phyloP scores from a whole-genome alignment of 2,888 invertebrate species.

The Cyaniris semiargus region DNA sequence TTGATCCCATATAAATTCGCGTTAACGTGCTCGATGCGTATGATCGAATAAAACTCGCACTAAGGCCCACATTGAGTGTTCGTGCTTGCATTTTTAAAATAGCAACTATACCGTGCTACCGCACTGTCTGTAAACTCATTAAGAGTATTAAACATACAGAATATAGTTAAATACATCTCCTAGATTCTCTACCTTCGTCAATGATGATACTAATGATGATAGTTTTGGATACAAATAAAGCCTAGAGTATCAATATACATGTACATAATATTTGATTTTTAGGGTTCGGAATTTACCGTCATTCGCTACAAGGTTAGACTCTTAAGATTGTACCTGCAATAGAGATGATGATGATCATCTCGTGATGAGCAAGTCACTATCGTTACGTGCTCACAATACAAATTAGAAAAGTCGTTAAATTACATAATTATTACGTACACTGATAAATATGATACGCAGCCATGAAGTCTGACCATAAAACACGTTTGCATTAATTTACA shows the following conservation, averaged over 20 bases:
- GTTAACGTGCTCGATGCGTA: too few species aligned
- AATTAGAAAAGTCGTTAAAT: not conserved
- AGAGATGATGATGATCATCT: not conserved
- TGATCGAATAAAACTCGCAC: too few species aligned
- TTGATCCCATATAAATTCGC: too few species aligned
- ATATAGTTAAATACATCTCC: too few species aligned
- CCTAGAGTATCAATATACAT: too few species aligned
- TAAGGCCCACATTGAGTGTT: not conserved
- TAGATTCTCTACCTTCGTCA: too few species aligned
- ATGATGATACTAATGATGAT: too few species aligned
- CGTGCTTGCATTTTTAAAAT: not conserved
- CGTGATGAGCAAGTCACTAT: not conserved
- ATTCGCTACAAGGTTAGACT: too few species aligned
- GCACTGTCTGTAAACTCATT: not conserved
- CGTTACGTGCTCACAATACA: slow-evolving; percentile 8
- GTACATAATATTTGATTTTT: too few species aligned
- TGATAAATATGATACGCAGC: not conserved
- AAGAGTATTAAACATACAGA: too few species aligned
- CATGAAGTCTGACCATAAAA: slow-evolving; percentile 5
- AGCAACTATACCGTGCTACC: not conserved
- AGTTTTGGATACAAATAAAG: too few species aligned
- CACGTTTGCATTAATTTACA: not conserved
- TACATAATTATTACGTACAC: not conserved
- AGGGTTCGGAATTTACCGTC: not conserved
- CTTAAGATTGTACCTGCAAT: too few species aligned